A percentile compares a stretch with the other conserved stretches of the same genome.
Evolutionary conservation across 2,888 invertebrate species (phyloP).

Genomic region (Omphaloscelis lunosa): DNA sequence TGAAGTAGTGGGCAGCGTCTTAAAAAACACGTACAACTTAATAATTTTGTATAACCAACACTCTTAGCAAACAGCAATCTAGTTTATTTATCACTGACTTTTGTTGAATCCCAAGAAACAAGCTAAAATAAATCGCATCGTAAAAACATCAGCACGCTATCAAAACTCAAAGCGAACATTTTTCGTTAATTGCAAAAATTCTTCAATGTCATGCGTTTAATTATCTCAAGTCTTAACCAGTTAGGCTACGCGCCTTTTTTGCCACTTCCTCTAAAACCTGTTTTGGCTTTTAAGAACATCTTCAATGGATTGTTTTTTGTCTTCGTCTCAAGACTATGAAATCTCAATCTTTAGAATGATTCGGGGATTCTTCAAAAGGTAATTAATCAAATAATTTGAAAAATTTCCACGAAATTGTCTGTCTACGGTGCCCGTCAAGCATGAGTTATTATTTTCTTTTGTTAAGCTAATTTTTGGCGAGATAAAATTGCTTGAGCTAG

Average conservation of each 20-base stretch:
- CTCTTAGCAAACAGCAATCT: background rate
- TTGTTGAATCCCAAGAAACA: background rate
- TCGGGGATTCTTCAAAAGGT: conserved; percentile 27
- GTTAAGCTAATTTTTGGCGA: conserved; percentile 12
- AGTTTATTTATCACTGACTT: background rate
- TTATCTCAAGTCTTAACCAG: conserved; percentile 57
- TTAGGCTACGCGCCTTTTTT: conserved; percentile 71
- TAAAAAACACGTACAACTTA: background rate
- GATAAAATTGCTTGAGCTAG: conserved; percentile 16
- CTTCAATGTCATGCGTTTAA: conserved; percentile 66
- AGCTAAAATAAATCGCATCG: conserved; percentile 18
- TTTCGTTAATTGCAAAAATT: conserved; percentile 51
- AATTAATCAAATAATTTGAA: conserved; percentile 50
- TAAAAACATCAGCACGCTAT: conserved; percentile 26
- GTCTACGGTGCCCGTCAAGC: conserved; percentile 20
- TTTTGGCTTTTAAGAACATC: conserved; percentile 62
- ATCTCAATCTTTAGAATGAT: conserved; percentile 55
- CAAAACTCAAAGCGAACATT: conserved; percentile 15
- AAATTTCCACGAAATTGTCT: conserved; percentile 9
- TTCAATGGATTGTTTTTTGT: conserved; percentile 50
- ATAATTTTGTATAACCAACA: background rate
- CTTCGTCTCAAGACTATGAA: conserved; percentile 47
- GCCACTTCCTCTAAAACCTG: conserved; percentile 81
- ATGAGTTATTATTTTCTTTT: conserved; percentile 43
- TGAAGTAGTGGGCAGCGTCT: background rate